Evolutionary conservation across 2,113 vertebrate genomes (phyloP), one percentile per base, ranked within the genome.

Genomic region (Brachyhypopomus gauderio): DNA sequence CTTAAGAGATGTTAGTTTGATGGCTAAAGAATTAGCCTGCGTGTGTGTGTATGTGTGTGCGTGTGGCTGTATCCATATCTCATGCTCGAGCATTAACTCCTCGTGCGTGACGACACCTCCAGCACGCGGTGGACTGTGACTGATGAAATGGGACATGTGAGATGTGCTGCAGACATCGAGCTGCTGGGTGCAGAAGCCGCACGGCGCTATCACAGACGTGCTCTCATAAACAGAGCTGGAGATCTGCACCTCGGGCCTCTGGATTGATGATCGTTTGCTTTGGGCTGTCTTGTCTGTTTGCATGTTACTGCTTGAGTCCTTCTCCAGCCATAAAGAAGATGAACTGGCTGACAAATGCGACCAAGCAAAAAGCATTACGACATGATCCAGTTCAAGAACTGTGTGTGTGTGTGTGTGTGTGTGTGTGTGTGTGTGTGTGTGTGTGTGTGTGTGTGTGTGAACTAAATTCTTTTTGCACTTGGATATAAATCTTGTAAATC

Each of bases 231-330:
- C 76, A 75, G 55, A 81, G 27, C 45, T 60, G 75, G 55, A 60
- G 72, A 72, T 22, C 71, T 9, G 58, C 67, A 38, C 77, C 56
- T 73, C 67, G 38, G 81, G 27, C 45, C 48, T 30, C 20, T 69
- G 63, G 59, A 85, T 83, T 78, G 81, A 83, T 78, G 72, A 80
- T 64, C 81, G 80, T 86, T 88, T 88, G 83, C 82, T 83, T 85
- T 87, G 73, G 14, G 72, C 52, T 85, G 75, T 87, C 84, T 84
- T 81, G 75, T 83, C 87, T 86, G 63, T 87, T 83, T 86, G 75
- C 71, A 45, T 79, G 72, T 79, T 64, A 71, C 77, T 75, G 63
- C 82, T 80, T 27, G 71, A 85, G 63, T 77, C 62, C 36, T 78
- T 66, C 62, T 75, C 72, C 64, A 72, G 67, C 56, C 27, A 79